Base-by-base conservation (phyloP, 2,113 vertebrate species). In the Xiphorhynchus elegans region DNA sequence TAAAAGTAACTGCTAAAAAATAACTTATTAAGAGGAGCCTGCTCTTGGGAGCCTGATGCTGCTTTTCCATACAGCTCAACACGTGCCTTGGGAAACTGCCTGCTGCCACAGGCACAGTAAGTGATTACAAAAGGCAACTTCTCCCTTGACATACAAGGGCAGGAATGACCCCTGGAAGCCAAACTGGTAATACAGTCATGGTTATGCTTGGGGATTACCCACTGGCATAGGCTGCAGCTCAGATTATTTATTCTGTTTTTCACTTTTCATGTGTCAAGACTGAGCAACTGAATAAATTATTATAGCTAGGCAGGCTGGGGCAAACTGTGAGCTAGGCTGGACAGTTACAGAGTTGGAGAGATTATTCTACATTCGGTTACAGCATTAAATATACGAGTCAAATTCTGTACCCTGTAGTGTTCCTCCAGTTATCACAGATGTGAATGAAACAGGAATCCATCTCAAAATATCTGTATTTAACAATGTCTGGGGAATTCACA, bases 361-460 rank as follows among this genome's bases (percentile, higher is more conserved):
- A 88, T 85, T 86, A 78, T 79, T 90, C 40, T 81, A 44, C 56
- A 13, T 84, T 78, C 72, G 53, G n/a, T 66, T 50, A 62, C 37
- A 87, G 47, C n/a, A 47, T 68, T 64, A 84, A 72, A 69, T 49
- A 47, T 60, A 88, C 60, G 60, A 56, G 60, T 70, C 50, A 66
- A 73, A 50, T 63, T 72, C 76, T 56, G 39, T 37, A 42, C 49
- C 33, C 77, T 76, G 42, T 63, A 74, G 75, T 49, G 37, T 72
- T 94, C 66, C 60, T 95, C 23, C 53, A 66, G 70, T 74, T 84
- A 67, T 66, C 40, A 28, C 6, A 46, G 40, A 90, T 56, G n/a
- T 90, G 87, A 94, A 90, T 91, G 91, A 94, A 92, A 78, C 31
- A 84, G 49, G 87, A 95, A 94, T 96, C 49, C 46, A 15, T n/a